Percentiles rank a stretch among this genome's conserved stretches.
Evolutionary conservation across 2,888 invertebrate genomes (phyloP).

Genomic region (Lochmaea crataegi): DNA sequence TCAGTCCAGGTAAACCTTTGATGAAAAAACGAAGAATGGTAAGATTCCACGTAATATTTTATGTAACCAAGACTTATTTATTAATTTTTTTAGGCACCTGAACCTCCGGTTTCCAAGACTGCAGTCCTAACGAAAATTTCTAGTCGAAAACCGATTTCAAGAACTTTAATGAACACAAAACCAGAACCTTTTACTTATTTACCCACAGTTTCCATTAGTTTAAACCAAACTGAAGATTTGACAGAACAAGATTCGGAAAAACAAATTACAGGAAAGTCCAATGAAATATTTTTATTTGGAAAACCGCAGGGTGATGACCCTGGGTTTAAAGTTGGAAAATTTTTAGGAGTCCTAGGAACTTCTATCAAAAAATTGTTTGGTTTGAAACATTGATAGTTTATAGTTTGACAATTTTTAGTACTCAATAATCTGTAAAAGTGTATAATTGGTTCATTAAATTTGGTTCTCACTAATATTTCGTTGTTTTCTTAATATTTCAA

Average conservation of each 20-base stretch:
- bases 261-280: conserved; percentile 22
- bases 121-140: too few relatives aligned
- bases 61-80: not conserved
- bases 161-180: not conserved
- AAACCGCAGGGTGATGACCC: conserved; percentile 41
- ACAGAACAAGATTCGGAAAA: not conserved
- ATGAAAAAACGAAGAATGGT: conserved; percentile 63
- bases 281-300: conserved; percentile 52
- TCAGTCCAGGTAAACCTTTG: conserved; percentile 67
- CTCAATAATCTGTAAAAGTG: conserved; percentile 20
- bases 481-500: too few relatives aligned
- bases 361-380: conserved; percentile 52
- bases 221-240: not conserved
- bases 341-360: conserved; percentile 50
- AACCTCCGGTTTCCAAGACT: not conserved
- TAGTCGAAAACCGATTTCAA: not conserved
- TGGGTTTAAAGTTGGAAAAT: conserved; percentile 46
- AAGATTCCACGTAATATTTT: conserved; percentile 11
- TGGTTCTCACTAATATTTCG: too few relatives aligned
- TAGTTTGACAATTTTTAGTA: not conserved
- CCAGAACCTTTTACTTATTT: not conserved
- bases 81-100: conserved; percentile 1
- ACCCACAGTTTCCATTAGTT: not conserved
- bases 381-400: conserved; percentile 41
- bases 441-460: conserved; percentile 46